Evolutionary conservation across 1,140 invertebrate genomes (phyloP), one percentile per base, ranked within the genome.

Genomic region (Lepidostoma basale): DNA sequence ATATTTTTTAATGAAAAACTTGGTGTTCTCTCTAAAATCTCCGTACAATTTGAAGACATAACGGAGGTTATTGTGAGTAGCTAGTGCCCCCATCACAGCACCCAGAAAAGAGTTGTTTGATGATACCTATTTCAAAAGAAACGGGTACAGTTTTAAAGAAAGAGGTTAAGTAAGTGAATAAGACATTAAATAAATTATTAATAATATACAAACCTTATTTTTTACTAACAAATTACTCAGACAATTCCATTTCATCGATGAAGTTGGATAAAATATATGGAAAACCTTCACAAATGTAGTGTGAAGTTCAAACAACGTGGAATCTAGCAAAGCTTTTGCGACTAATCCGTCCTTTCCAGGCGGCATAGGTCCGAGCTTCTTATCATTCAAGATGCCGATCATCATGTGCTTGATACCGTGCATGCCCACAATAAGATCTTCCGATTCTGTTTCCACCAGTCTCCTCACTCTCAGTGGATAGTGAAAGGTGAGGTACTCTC

Each of bases 241-340:
- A 75, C 92, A 92, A 63, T 90, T 90, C 96, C 96, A 98, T 77
- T 98, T 98, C 16, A 98, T 83, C 63, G 89, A 90, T 0, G 93
- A 92, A 0, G 95, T 98, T 0, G 97, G 96, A 82, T 97, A 98
- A 82, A 98, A 98, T 0, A 94, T 94, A 81, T 98, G 94, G 76
- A 96, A 98, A 79, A 96, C 97, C 2, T 90, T 84, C 2, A 95
- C 91, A 77, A 97, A 96, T 8, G 95, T 96, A 58, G 89, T 86
- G 74, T 97, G 93, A 74, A 93, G 95, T 75, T 98, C 95, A 25
- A 94, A 90, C 10, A 98, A 12, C 10, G 28, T 49, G 10, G 6
- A 42, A 49, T 68, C 75, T 33, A 78, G 76, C n/a, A n/a, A 42
- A 42, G 76, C 23, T 77, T 76, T 56, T 79, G 76, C 6, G 67